Evolutionary conservation across 2,113 vertebrate species (phyloP).

Genomic region (Polyodon spathula): DNA sequence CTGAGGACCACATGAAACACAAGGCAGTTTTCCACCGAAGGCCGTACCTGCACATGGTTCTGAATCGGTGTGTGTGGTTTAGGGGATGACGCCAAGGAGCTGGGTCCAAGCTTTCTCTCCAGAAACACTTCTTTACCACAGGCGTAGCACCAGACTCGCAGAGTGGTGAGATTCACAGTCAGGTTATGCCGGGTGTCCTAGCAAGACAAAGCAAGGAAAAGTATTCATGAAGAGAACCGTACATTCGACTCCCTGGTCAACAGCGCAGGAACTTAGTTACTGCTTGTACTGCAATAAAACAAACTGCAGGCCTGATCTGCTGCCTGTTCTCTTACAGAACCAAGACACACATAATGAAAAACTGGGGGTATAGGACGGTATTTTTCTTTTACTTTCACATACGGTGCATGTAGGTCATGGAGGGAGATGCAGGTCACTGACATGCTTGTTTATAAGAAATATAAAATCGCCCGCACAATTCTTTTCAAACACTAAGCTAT

Average conservation of each 20-base stretch:
- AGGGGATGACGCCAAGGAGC: slow-evolving; percentile 49
- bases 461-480: too few species aligned
- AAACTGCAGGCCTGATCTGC: too few species aligned
- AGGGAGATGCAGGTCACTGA: background rate
- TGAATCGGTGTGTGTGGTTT: slow-evolving; percentile 56
- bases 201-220: slow-evolving; percentile 15
- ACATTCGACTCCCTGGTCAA: too few species aligned
- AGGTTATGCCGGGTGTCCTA: slow-evolving; percentile 88
- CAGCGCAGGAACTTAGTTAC: too few species aligned
- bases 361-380: too few species aligned
- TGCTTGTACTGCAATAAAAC: too few species aligned
- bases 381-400: too few species aligned
- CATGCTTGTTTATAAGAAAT: background rate
- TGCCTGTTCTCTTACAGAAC: too few species aligned
- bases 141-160: slow-evolving; percentile 94
- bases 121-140: slow-evolving; percentile 95
- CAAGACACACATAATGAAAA: too few species aligned
- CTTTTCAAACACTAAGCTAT: too few species aligned
- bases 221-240: too few species aligned
- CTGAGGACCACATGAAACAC: too few species aligned
- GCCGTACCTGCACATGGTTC: slow-evolving; percentile 59
- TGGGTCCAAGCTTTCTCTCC: slow-evolving; percentile 81
- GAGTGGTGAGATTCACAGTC: slow-evolving; percentile 93
- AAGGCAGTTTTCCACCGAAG: background rate
- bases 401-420: background rate